These are phyloP conservation scores for Geotria australis DNA, from an alignment of 2,797 vertebrate species.

Conservation along the genomic window DNA sequence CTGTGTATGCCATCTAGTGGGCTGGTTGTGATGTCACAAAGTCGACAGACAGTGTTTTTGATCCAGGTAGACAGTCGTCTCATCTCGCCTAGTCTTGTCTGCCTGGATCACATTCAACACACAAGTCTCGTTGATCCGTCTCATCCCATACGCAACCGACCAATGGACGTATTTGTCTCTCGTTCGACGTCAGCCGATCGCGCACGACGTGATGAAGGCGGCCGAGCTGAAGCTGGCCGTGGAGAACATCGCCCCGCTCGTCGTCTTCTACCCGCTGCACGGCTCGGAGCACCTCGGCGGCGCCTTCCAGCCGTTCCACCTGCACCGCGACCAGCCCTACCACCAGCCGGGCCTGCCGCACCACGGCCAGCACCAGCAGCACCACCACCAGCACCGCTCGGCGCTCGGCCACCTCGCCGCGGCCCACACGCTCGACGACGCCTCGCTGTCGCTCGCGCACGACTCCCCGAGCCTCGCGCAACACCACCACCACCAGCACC, in stretches of 20 bases:
- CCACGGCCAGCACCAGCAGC: neutral
- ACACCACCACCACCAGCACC: too few species aligned
- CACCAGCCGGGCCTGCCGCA: too few species aligned
- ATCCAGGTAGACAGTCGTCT: too few species aligned
- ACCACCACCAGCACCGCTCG: neutral
- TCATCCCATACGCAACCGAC: too few species aligned
- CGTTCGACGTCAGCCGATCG: too few species aligned
- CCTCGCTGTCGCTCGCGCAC: neutral
- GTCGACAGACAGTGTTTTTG: too few species aligned
- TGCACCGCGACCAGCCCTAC: neutral
- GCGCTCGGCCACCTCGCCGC: neutral
- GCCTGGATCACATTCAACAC: too few species aligned
- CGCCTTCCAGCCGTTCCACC: neutral
- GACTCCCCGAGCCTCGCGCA: neutral
- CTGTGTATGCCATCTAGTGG: too few species aligned
- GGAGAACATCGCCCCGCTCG: neutral
- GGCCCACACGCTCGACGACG: neutral
- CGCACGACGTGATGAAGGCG: neutral
- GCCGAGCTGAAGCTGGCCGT: neutral
- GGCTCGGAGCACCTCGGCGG: neutral
- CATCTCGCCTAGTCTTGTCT: neutral
- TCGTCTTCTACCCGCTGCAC: neutral
- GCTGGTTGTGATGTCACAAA: too few species aligned
- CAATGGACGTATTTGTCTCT: too few species aligned
- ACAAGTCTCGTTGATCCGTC: too few species aligned